phyloP scores from a whole-genome alignment of 23 tunicate species.

The Halocynthia aurantium region DNA sequence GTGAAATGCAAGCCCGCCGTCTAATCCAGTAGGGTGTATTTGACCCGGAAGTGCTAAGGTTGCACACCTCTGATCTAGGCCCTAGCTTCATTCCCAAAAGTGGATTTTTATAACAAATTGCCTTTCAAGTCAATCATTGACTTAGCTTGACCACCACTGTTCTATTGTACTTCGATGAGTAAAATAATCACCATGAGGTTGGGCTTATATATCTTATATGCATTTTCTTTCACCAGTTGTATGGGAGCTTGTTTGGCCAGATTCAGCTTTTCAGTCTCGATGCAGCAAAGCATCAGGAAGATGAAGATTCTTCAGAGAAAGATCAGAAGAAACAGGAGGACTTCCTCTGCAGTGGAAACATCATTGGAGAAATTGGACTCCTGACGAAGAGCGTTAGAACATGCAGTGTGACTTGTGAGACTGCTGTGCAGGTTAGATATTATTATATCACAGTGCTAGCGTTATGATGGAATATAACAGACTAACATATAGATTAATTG shows the following conservation, averaged over 20 bases:
- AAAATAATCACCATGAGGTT: no score
- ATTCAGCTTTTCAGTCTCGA: slow-evolving; percentile 5
- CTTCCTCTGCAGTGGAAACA: slow-evolving; percentile 65
- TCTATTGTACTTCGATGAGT: no score
- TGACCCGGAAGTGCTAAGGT: no score
- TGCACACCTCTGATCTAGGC: no score
- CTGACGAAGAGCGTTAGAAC: slow-evolving; percentile 38
- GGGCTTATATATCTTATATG: background rate
- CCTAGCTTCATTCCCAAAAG: no score
- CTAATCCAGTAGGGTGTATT: no score
- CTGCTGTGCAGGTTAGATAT: slow-evolving; percentile 59
- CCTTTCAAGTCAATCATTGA: no score
- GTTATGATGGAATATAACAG: background rate
- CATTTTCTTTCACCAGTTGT: slow-evolving; percentile 9
- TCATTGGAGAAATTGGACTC: slow-evolving; percentile 75
- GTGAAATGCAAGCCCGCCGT: no score
- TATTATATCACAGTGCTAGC: background rate
- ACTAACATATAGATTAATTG: background rate
- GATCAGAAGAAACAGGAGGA: slow-evolving; percentile 40
- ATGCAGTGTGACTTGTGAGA: slow-evolving; percentile 70
- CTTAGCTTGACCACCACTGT: no score
- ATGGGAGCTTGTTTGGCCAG: slow-evolving; percentile 15
- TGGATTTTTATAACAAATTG: no score
- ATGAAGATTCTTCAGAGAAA: background rate
- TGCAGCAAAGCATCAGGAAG: background rate